Conservation (phyloP, 92 coral and sea anemone genomes). For the Pocillopora meandrina region DNA sequence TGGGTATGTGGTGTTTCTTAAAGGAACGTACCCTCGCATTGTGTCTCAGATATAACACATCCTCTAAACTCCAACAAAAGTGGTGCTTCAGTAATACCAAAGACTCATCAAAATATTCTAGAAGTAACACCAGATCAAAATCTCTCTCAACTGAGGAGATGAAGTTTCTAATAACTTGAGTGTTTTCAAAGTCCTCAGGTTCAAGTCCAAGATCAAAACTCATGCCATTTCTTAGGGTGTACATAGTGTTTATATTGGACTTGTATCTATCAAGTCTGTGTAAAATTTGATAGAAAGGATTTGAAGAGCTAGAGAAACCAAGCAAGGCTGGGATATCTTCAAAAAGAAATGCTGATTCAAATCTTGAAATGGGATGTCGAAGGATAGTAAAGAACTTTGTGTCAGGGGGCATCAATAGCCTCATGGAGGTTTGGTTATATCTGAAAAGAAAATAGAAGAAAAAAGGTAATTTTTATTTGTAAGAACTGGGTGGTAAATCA, state of each 20-base stretch:
- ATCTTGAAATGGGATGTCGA: conserved; percentile 43
- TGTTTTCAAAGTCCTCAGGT: conserved; percentile 23
- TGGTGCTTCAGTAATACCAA: conserved; percentile 48
- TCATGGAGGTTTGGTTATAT: conserved; percentile 37
- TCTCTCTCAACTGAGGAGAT: conserved; percentile 43
- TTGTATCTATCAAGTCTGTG: conserved; percentile 15
- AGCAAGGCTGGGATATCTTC: conserved; percentile 46
- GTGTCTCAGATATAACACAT: conserved; percentile 42
- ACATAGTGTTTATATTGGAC: conserved; percentile 28
- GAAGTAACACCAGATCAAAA: conserved; percentile 60
- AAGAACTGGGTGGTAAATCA: no score
- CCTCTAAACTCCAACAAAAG: conserved; percentile 60
- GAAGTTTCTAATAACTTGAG: conserved; percentile 12
- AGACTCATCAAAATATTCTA: conserved; percentile 66
- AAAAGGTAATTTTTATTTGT: no score
- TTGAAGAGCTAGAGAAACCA: conserved; percentile 22
- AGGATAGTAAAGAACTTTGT: conserved; percentile 42
- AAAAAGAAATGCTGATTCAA: conserved; percentile 57
- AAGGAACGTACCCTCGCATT: conserved; percentile 20
- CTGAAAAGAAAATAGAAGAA: not conserved
- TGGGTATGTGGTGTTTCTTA: conserved; percentile 32
- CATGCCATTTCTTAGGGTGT: conserved; percentile 53
- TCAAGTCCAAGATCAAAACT: conserved; percentile 57
- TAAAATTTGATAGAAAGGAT: conserved; percentile 35
- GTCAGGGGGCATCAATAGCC: conserved; percentile 24